A percentile compares a stretch with the other conserved stretches of the same genome.
These are phyloP conservation scores for Todiramphus saurophagus DNA, from an alignment of 2,113 vertebrate species.

Conservation along the genomic window DNA sequence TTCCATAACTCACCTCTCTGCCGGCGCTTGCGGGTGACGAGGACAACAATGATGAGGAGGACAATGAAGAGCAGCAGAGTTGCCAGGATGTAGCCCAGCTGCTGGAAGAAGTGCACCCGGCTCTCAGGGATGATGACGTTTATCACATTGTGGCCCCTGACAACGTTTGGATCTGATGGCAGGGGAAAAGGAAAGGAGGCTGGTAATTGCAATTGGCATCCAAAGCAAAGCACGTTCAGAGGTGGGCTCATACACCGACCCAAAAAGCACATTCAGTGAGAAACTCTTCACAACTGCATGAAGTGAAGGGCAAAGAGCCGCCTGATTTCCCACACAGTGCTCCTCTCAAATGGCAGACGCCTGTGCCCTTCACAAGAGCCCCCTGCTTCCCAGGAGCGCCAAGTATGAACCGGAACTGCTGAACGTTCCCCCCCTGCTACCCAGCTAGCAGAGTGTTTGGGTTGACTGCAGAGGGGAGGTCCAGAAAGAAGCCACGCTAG, in stretches of 20 bases:
- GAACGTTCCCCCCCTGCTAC: background rate
- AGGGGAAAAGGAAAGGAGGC: background rate
- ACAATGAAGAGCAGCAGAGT: slow-evolving; percentile 86
- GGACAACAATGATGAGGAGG: slow-evolving; percentile 78
- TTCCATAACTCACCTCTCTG: slow-evolving; percentile 78
- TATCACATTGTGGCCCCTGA: slow-evolving; percentile 81
- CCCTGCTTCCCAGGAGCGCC: background rate
- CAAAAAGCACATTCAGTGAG: fast-evolving
- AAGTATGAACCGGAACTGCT: background rate
- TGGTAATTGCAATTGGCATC: fast-evolving
- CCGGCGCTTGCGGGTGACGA: slow-evolving; percentile 81
- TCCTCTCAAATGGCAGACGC: background rate
- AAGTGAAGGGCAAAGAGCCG: background rate
- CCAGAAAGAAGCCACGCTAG: background rate
- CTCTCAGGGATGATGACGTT: slow-evolving; percentile 91
- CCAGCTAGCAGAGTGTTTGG: background rate
- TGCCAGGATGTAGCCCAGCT: slow-evolving; percentile 90
- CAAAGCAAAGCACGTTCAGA: background rate
- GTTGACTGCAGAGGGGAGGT: background rate
- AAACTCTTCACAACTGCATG: background rate
- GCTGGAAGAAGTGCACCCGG: slow-evolving; percentile 86
- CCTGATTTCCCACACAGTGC: background rate
- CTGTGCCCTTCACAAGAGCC: background rate
- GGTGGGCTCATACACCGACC: fast-evolving
- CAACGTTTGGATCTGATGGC: slow-evolving; percentile 74